A percentile compares a stretch with the other conserved stretches of the same genome.
phyloP scores from a whole-genome alignment of 2,888 invertebrate species.

The Zygogramma bicolorata region DNA sequence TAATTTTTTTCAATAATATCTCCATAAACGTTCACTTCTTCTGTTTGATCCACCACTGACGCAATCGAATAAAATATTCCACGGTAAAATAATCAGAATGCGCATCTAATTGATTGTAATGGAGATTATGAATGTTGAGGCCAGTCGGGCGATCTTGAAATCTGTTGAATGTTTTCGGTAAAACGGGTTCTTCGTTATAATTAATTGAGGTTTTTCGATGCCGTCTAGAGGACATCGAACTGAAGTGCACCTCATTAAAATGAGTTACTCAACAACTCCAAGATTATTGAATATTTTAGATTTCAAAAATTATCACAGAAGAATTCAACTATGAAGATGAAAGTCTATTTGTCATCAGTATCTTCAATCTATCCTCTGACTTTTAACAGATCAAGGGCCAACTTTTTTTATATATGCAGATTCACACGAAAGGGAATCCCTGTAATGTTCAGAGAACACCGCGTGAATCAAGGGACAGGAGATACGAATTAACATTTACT shows the following conservation, averaged over 20 bases:
- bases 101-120: not conserved
- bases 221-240: constrained; percentile 18
- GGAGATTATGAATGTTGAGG: not conserved
- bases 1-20: too few species aligned
- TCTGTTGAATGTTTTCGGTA: constrained; percentile 16
- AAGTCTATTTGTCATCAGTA: too few species aligned
- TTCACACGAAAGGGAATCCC: too few species aligned
- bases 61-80: not conserved
- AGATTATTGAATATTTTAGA: not conserved
- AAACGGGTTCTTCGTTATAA: constrained; percentile 5
- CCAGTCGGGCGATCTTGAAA: not conserved
- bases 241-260: not conserved
- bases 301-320: too few species aligned
- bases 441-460: too few species aligned
- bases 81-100: not conserved
- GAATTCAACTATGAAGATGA: too few species aligned
- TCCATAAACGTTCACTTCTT: too few species aligned
- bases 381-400: too few species aligned
- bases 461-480: too few species aligned
- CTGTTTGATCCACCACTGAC: not conserved
- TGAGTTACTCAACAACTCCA: not conserved
- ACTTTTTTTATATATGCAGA: too few species aligned
- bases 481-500: too few species aligned
- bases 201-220: constrained; percentile 12
- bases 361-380: too few species aligned